Evolutionary conservation across 2,888 invertebrate genomes (phyloP).

Genomic region (Platypus cylindrus): DNA sequence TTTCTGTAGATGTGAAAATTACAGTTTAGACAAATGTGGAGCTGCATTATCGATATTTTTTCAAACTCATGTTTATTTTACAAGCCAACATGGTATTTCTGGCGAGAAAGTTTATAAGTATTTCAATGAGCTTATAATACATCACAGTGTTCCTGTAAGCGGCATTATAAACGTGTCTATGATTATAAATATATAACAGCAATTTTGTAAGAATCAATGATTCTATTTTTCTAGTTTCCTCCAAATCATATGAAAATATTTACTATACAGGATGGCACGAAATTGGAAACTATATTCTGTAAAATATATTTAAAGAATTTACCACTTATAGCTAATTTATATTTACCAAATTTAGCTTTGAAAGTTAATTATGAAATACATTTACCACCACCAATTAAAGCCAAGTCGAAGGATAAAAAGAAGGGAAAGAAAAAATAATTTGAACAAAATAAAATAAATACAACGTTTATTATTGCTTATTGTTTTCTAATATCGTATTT

Average conservation of each 20-base stretch:
- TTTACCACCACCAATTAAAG: conserved; percentile 16
- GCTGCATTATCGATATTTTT: conserved; percentile 31
- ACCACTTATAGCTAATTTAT: conserved; percentile 29
- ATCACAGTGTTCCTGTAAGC: conserved; percentile 29
- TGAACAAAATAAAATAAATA: conserved; percentile 8
- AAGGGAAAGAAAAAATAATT: conserved; percentile 14
- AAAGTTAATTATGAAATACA: conserved; percentile 24
- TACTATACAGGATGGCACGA: conserved; percentile 25
- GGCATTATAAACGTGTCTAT: no score
- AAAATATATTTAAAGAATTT: conserved; percentile 30
- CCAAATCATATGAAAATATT: conserved; percentile 29
- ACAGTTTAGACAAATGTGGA: conserved; percentile 25
- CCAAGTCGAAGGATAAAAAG: no score
- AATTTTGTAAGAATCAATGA: conserved; percentile 23
- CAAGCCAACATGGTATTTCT: conserved; percentile 23
- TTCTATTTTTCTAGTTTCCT: conserved; percentile 23
- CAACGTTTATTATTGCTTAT: conserved; percentile 1
- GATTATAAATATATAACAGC: conserved; percentile 27
- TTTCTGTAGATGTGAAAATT: conserved; percentile 25
- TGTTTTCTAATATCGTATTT: neutral
- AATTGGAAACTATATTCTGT: conserved; percentile 28
- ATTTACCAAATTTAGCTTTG: conserved; percentile 31
- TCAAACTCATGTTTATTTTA: conserved; percentile 29
- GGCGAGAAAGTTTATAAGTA: conserved; percentile 30
- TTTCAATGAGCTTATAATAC: conserved; percentile 29